A percentile compares a stretch with the other conserved stretches of the same genome.
These are phyloP conservation scores for Orius insidiosus DNA, from an alignment of 1,140 invertebrate species.

Conservation along the genomic window DNA sequence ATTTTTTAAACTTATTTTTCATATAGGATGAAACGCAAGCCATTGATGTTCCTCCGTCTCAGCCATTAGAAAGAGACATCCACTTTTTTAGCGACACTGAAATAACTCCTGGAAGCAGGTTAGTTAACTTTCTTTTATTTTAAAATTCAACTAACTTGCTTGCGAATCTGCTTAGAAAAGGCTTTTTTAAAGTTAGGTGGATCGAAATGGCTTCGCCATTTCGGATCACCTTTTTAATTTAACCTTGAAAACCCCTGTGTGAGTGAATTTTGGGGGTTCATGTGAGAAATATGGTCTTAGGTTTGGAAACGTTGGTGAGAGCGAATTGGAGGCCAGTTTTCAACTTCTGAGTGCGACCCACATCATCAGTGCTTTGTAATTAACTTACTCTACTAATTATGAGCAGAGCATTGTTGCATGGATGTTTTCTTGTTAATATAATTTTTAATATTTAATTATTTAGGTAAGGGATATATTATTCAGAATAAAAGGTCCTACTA, in stretches of 20 bases:
- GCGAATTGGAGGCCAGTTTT: constrained; percentile 11
- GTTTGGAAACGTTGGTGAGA: constrained; percentile 11
- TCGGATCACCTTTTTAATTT: too few species aligned
- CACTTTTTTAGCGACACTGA: constrained; percentile 89
- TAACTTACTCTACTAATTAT: constrained; percentile 5
- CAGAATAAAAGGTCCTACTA: too few species aligned
- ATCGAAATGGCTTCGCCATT: too few species aligned
- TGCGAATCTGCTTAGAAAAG: too few species aligned
- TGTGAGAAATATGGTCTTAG: constrained; percentile 1
- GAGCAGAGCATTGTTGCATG: neutral
- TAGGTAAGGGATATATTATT: neutral
- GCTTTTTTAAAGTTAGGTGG: too few species aligned
- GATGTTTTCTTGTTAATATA: neutral
- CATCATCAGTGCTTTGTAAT: constrained; percentile 19
- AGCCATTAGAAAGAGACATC: constrained; percentile 37
- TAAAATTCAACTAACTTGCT: neutral
- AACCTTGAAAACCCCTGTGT: too few species aligned
- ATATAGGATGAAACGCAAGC: constrained; percentile 2
- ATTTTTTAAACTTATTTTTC: too few species aligned
- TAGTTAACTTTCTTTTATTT: constrained; percentile 3
- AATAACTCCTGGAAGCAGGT: constrained; percentile 37
- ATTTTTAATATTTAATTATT: neutral
- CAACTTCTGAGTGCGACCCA: constrained; percentile 16
- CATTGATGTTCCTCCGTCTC: constrained; percentile 6
- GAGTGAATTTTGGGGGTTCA: too few species aligned